Evolutionary conservation across 1,140 invertebrate species (phyloP).

Genomic region (Trichonephila clavipes): DNA sequence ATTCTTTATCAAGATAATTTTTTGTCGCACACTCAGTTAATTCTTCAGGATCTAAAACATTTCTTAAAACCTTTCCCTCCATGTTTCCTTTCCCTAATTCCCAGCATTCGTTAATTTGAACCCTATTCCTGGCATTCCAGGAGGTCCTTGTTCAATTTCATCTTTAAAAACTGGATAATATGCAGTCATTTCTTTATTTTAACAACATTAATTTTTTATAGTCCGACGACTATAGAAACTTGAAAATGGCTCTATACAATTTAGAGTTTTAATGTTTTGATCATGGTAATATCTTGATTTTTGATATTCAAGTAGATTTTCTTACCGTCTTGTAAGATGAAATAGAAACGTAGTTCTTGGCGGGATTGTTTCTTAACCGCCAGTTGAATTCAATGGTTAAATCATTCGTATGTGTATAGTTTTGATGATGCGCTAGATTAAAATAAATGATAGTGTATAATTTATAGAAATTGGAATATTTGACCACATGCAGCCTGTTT

Average conservation of each 20-base stretch:
- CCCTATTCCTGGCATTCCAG: background rate
- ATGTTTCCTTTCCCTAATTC: conserved; percentile 53
- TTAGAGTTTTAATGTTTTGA: background rate
- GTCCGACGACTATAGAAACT: background rate
- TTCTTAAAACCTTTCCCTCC: conserved; percentile 32
- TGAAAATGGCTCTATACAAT: background rate
- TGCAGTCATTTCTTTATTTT: background rate
- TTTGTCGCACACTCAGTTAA: background rate
- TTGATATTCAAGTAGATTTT: background rate
- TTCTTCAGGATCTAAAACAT: background rate
- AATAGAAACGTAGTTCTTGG: conserved; percentile 24
- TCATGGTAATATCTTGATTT: conserved; percentile 23
- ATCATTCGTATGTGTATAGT: conserved; percentile 15
- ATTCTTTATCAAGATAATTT: background rate
- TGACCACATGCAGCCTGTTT: background rate
- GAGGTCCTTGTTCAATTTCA: background rate
- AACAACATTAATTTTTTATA: background rate
- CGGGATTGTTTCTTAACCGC: background rate
- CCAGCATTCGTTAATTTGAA: conserved; percentile 44
- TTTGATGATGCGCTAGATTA: conserved; percentile 1
- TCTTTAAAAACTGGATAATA: conserved; percentile 26
- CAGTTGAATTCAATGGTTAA: conserved; percentile 25
- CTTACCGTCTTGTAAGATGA: background rate
- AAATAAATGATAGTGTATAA: conserved; percentile 4
- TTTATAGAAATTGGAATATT: background rate